These are phyloP conservation scores for Chymomyza costata DNA, from an alignment of 1,140 invertebrate genomes.

Conservation along the genomic window DNA sequence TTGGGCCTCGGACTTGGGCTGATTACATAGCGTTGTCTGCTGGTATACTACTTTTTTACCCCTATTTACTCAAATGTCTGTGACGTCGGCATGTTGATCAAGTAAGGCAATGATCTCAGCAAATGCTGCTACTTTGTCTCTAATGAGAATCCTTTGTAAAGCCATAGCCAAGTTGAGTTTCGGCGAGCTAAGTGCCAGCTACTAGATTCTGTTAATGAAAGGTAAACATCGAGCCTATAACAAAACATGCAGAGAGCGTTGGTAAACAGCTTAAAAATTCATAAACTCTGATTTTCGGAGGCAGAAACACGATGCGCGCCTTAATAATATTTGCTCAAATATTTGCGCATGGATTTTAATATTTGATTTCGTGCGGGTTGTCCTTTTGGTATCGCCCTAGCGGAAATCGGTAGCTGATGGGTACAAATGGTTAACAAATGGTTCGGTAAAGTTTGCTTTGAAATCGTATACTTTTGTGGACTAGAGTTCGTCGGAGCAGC, in stretches of 20 bases:
- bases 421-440: conserved; percentile 68
- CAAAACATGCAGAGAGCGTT: conserved; percentile 55
- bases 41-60: conserved; percentile 18
- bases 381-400: conserved; percentile 14
- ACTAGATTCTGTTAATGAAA: conserved; percentile 73
- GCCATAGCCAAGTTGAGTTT: conserved; percentile 25
- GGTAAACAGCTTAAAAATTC: conserved; percentile 71
- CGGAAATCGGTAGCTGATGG: conserved; percentile 38
- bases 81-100: conserved; percentile 1
- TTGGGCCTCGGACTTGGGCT: conserved; percentile 37
- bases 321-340: conserved; percentile 59
- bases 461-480: conserved; percentile 43
- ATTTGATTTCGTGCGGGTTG: conserved; percentile 13
- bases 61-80: conserved; percentile 35
- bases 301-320: conserved; percentile 11
- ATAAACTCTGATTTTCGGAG: conserved; percentile 50
- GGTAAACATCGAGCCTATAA: conserved; percentile 45
- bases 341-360: conserved; percentile 59
- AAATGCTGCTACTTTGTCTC: conserved; percentile 29
- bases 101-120: too few species aligned
- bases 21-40: too few species aligned
- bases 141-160: conserved; percentile 44
- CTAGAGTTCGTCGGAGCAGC: background rate
- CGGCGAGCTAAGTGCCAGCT: conserved; percentile 17
- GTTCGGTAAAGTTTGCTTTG: conserved; percentile 40